Base-by-base conservation (phyloP, 2,797 vertebrate genomes). In the Masticophis lateralis region DNA sequence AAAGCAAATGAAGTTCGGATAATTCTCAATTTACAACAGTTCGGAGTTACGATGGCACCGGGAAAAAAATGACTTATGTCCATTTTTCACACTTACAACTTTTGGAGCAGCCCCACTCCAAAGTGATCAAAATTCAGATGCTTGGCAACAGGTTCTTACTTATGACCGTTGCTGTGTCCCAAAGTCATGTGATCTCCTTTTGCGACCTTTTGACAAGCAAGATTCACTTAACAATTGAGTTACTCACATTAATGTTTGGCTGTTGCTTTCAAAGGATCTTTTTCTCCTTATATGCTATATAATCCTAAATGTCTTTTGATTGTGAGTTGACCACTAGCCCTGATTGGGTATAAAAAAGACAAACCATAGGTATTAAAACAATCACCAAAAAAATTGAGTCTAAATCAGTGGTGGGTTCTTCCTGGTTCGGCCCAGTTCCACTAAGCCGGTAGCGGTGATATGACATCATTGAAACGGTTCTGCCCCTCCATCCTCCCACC, bases 1-100 rank as follows among this genome's bases (percentile, higher is more conserved):
- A 97, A 97, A 97, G 96, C 74, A 96, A 96, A 90, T 92, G 53
- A 96, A 95, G 14, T 32, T 7, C 66, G 32, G 2, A 16, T 8
- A 32, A 14, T 32, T 7, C 66, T 69, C n/a, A 18, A 32, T 13
- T 69, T 69, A 3, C n/a, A 32, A 32, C 66, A 18, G 5, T 69
- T 32, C 11, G 0, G 14, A 69, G n/a, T 69, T 32, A 69, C n/a
- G 4, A 18, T 0, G 14, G 66, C n/a, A 32, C n/a, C 32, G n/a
- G n/a, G 8, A 69, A 32, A 61, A 69, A 69, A 18, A 14, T 32
- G 66, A 32, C 14, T 66, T 6, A 16, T 5, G 12, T 18, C 66
- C 66, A 69, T 32, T 69, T 69, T 32, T 32, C 14, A 32, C 66
- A 69, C n/a, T 69, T 69, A 32, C 14, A 5, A 32, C 13, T 5